These are phyloP conservation scores for Epistrophella euchroma DNA, from an alignment of 2,888 invertebrate species.

Conservation along the genomic window DNA sequence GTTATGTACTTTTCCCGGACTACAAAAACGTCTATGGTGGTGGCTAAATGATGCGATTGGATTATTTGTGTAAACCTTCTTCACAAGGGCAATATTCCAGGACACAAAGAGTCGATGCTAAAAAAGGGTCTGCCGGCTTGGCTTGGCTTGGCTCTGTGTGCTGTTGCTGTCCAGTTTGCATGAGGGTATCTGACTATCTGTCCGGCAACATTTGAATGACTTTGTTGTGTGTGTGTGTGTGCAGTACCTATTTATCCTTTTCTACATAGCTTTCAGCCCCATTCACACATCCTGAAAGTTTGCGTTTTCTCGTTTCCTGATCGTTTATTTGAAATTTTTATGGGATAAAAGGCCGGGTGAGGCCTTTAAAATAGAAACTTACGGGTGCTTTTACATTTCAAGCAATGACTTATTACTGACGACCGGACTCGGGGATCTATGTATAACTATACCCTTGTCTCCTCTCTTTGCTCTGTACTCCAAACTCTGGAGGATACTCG, in stretches of 20 bases:
- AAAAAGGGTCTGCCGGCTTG: slow-evolving; percentile 53
- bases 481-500: slow-evolving; percentile 57
- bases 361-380: slow-evolving; percentile 66
- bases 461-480: slow-evolving; percentile 3
- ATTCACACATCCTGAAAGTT: slow-evolving; percentile 71
- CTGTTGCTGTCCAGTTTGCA: slow-evolving; percentile 13
- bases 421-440: slow-evolving; percentile 48
- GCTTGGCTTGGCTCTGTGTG: slow-evolving; percentile 19
- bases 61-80: slow-evolving; percentile 69
- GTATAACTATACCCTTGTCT: slow-evolving; percentile 2
- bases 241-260: slow-evolving; percentile 47
- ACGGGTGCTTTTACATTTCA: slow-evolving; percentile 64
- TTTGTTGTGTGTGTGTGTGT: slow-evolving; percentile 12
- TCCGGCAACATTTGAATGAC: slow-evolving; percentile 35
- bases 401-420: slow-evolving; percentile 69
- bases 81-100: slow-evolving; percentile 58
- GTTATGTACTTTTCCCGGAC: slow-evolving; percentile 14
- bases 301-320: slow-evolving; percentile 69
- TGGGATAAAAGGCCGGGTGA: slow-evolving; percentile 53
- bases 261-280: slow-evolving; percentile 53
- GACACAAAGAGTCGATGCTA: slow-evolving; percentile 46
- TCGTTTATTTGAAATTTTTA: slow-evolving; percentile 67
- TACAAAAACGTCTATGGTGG: slow-evolving; percentile 43
- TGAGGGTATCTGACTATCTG: slow-evolving; percentile 34
- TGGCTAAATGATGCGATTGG: slow-evolving; percentile 69